Conservation (phyloP, 2,113 vertebrate species). For the Brachyistius frenatus region DNA sequence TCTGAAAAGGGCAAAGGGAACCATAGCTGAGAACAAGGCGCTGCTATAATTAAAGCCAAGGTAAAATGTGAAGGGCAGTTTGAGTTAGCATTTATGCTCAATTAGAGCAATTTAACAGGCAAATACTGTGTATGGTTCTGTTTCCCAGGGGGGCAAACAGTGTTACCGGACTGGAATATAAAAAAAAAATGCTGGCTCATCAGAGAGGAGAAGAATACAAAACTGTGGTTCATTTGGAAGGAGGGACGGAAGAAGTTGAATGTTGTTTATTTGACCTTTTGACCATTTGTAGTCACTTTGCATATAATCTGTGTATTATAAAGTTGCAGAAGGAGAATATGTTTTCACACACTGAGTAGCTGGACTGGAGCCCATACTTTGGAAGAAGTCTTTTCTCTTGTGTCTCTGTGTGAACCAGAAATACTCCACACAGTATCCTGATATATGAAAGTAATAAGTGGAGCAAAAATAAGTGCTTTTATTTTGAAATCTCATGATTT, state of each 20-base stretch:
- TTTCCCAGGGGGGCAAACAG: conserved; percentile 3
- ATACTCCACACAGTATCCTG: no score
- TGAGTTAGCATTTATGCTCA: conserved; percentile 37
- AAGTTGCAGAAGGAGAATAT: no score
- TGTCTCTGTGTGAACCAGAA: no score
- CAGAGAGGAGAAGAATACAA: not conserved
- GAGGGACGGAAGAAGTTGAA: no score
- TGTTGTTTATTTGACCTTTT: not conserved
- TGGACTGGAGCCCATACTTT: no score
- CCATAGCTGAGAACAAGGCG: conserved; percentile 15
- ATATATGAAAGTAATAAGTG: no score
- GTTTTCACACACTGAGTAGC: no score
- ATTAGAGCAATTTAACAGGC: conserved; percentile 47
- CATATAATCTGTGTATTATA: no score
- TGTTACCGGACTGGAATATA: conserved; percentile 13
- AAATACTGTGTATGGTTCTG: conserved; percentile 17
- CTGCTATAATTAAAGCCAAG: conserved; percentile 19
- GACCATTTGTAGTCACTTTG: no score
- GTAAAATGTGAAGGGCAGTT: conserved; percentile 32
- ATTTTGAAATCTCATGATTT: no score
- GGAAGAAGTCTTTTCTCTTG: no score
- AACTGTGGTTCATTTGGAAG: not conserved
- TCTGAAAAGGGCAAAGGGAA: conserved; percentile 52
- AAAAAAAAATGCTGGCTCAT: not conserved
- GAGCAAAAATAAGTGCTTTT: no score